Evolutionary conservation across 1,140 invertebrate species (phyloP).

Genomic region (Carcinoscorpius rotundicauda): DNA sequence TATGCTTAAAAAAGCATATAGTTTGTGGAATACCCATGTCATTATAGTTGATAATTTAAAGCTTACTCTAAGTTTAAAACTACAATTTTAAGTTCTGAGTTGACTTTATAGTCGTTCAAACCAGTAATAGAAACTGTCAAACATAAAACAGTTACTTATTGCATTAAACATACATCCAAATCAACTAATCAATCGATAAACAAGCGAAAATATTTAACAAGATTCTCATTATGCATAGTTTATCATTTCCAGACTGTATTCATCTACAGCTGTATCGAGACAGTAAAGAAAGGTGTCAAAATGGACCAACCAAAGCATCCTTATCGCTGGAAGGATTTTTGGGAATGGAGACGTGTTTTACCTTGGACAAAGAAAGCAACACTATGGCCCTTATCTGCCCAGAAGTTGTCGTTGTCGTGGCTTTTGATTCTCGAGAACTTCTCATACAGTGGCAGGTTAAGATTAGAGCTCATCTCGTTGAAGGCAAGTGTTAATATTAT

Average conservation of each 20-base stretch:
- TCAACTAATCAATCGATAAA: too few species aligned
- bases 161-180: too few species aligned
- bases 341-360: slow-evolving; percentile 50
- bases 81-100: too few species aligned
- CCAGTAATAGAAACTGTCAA: too few species aligned
- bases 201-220: too few species aligned
- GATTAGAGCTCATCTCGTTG: slow-evolving; percentile 37
- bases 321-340: slow-evolving; percentile 33
- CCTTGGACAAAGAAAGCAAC: slow-evolving; percentile 77
- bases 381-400: slow-evolving; percentile 83
- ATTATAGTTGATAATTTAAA: too few species aligned
- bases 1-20: too few species aligned
- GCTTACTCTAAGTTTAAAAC: too few species aligned
- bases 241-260: slow-evolving; percentile 46
- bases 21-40: too few species aligned
- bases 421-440: slow-evolving; percentile 72
- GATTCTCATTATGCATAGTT: slow-evolving; percentile 37
- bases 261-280: slow-evolving; percentile 77
- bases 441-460: slow-evolving; percentile 77
- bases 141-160: too few species aligned
- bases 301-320: slow-evolving; percentile 52
- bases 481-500: slow-evolving; percentile 8
- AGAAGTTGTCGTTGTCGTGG: slow-evolving; percentile 67
- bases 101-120: too few species aligned
- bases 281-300: slow-evolving; percentile 71